phyloP scores from a whole-genome alignment of 2,888 invertebrate genomes.

The Temnothorax rugatulus region DNA sequence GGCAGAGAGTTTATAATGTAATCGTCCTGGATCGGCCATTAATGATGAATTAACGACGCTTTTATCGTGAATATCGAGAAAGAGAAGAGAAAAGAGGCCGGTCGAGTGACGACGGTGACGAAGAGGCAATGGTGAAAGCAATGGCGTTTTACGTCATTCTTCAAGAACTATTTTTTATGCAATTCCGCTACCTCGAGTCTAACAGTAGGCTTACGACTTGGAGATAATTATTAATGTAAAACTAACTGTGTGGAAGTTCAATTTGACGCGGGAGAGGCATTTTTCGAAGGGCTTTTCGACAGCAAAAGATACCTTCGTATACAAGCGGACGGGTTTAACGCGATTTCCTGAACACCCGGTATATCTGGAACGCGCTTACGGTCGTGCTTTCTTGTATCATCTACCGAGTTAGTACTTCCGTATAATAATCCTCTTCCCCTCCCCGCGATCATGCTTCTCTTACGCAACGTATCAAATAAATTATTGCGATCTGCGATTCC shows the following conservation, averaged over 20 bases:
- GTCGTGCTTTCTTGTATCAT: constrained; percentile 18
- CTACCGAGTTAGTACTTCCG: constrained; percentile 18
- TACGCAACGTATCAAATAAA: constrained; percentile 39
- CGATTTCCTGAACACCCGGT: background rate
- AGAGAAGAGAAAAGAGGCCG: constrained; percentile 9
- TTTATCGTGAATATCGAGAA: background rate
- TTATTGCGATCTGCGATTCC: constrained; percentile 41
- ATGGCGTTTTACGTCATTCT: constrained; percentile 26
- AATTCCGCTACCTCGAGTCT: constrained; percentile 71
- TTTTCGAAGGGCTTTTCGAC: background rate
- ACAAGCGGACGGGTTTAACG: background rate
- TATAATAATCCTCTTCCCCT: constrained; percentile 18
- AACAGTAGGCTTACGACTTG: constrained; percentile 62
- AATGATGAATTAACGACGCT: constrained; percentile 13
- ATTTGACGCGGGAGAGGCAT: constrained; percentile 4
- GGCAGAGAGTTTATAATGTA: background rate
- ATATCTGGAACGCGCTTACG: background rate
- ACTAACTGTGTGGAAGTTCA: constrained; percentile 28
- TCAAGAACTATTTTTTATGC: constrained; percentile 46
- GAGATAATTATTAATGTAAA: constrained; percentile 51
- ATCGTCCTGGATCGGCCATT: background rate
- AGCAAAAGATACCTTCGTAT: background rate
- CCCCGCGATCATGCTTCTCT: constrained; percentile 7
- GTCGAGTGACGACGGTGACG: background rate
- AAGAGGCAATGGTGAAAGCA: constrained; percentile 52